Evolutionary conservation across 2,113 vertebrate species (phyloP).

Genomic region (Actinemys pallida): DNA sequence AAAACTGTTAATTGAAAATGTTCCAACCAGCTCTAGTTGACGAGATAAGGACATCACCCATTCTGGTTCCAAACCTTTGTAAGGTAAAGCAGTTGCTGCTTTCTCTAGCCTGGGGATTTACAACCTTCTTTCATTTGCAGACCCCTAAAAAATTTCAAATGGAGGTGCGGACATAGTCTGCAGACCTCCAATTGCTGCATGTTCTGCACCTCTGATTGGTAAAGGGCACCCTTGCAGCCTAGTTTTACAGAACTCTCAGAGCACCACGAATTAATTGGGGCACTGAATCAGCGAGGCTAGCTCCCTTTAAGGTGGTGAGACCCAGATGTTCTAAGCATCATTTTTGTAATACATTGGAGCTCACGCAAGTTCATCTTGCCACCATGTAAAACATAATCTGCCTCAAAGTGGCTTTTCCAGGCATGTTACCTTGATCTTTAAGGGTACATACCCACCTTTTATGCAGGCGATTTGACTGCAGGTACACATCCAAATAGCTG

Average conservation of each 20-base stretch:
- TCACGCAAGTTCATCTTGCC: neutral
- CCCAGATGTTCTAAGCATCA: slow-evolving; percentile 13
- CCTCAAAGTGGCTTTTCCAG: neutral
- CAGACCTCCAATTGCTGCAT: neutral
- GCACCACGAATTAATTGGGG: neutral
- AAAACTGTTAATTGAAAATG: neutral
- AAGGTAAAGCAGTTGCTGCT: neutral
- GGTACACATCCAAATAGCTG: neutral
- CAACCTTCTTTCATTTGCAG: too few species aligned
- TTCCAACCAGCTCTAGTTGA: neutral
- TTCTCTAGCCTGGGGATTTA: too few species aligned
- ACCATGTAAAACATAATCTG: neutral
- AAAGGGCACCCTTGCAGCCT: neutral
- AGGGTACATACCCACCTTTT: neutral
- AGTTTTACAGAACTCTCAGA: accelerated
- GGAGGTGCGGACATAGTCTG: too few species aligned
- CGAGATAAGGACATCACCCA: neutral
- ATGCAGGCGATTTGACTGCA: neutral
- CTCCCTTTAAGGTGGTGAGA: slow-evolving; percentile 26
- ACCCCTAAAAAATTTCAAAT: too few species aligned
- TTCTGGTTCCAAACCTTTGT: neutral
- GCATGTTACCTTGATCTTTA: neutral
- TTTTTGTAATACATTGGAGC: neutral
- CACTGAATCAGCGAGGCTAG: slow-evolving; percentile 28
- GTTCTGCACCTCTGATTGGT: neutral